Base-by-base conservation (phyloP, 2,797 vertebrate genomes). In the Acridotheres tristis region DNA sequence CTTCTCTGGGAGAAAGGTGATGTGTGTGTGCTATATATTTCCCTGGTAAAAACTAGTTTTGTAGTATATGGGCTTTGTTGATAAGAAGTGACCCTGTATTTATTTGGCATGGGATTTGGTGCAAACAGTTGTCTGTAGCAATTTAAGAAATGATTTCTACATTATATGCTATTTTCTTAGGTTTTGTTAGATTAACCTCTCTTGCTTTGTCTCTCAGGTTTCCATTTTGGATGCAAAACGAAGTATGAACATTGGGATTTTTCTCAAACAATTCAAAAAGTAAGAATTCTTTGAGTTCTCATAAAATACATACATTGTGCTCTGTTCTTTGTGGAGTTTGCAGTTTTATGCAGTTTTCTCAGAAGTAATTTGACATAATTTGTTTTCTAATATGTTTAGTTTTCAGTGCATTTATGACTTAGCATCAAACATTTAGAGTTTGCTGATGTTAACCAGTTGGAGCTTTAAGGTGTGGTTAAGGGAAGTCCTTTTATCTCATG, bases 181-280 rank as follows among this genome's bases (percentile, higher is more conserved):
- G 9, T 74, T 63, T 71, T 83, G 61, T 55, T 75, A 50, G 61
- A 75, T 71, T 94, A 85, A 92, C 79, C 34, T 90, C 62, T 91
- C 51, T 95, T 90, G 25, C 16, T 93, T 48, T 96, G 34, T 94
- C 20, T 62, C 93, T 57, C 96, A 99, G 99, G 97, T 99, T 97
- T 98, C 98, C 95, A 98, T 99, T 97, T 98, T 99, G 96, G 99
- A 99, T 97, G 98, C 99, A 92, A 99, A 99, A 96, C 98, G 99
- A 95, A 99, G 98, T 88, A 99, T 99, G 99, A 99, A 99, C 74
- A 98, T 99, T 96, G 99, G 99, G 40, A 99, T 99, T 98, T 99
- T 99, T 97, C 98, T 99, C 93, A 99, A 99, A 95, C 99, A 99
- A 94, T 99, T 99, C 97, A 99, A 99, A 97, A 99, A 98, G 99